These are phyloP conservation scores for Blastobasis adustella DNA, from an alignment of 2,888 invertebrate genomes.

Conservation along the genomic window DNA sequence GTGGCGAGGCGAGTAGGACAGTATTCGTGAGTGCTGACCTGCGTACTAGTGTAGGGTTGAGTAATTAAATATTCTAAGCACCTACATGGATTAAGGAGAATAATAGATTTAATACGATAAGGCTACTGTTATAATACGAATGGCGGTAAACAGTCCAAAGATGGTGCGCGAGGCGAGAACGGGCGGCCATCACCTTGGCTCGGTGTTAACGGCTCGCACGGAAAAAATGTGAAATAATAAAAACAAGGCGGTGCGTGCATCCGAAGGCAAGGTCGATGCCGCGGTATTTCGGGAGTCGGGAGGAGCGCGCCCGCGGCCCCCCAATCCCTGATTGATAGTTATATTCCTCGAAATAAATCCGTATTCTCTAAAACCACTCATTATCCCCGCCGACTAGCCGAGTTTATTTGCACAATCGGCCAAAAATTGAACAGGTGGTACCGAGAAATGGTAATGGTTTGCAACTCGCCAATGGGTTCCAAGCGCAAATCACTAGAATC, in stretches of 20 bases:
- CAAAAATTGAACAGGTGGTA: neutral
- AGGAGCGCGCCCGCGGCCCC: constrained; percentile 19
- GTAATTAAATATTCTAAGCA: too few species aligned
- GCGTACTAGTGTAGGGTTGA: too few species aligned
- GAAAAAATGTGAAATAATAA: constrained; percentile 61
- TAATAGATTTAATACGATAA: too few species aligned
- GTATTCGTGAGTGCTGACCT: too few species aligned
- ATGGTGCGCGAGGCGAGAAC: neutral
- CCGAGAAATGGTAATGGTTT: too few species aligned
- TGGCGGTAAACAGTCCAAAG: too few species aligned
- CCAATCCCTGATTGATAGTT: constrained; percentile 45
- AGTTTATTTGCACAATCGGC: constrained; percentile 11
- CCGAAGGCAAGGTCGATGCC: constrained; percentile 65
- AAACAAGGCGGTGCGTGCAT: constrained; percentile 60
- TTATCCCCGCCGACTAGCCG: constrained; percentile 20
- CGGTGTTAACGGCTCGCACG: constrained; percentile 34
- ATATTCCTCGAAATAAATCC: constrained; percentile 37
- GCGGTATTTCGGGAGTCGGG: constrained; percentile 63
- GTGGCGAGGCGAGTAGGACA: too few species aligned
- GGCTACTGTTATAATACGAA: too few species aligned
- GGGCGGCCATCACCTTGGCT: constrained; percentile 58
- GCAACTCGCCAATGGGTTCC: too few species aligned
- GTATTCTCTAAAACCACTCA: constrained; percentile 37
- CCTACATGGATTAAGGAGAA: too few species aligned
- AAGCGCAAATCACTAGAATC: too few species aligned